Evolutionary conservation across 2,113 vertebrate species (phyloP), one percentile per base, ranked within the genome.

Genomic region (Cyphomyrus discorhynchus): DNA sequence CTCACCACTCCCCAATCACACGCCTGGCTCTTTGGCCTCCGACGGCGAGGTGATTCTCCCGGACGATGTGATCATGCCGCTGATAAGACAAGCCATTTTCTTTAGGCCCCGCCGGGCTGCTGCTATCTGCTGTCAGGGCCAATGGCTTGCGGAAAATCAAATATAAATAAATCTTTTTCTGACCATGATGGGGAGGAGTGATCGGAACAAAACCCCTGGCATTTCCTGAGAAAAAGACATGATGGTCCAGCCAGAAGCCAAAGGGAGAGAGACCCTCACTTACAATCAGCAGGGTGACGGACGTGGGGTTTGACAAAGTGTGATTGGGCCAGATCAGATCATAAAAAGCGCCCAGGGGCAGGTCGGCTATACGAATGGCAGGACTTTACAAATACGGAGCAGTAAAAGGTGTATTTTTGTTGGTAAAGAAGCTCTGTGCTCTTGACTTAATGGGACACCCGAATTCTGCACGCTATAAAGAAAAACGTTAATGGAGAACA

Each of bases 111-210:
- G 89, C 77, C 27, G 53, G 77, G 9, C 39, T 50, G 46, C 27
- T 56, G 15, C 66, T 88, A 88, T 90, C 90, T 86, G 85, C 13
- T 77, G 49, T 88, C 70, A 89, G 89, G 86, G 82, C 89, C 58
- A 87, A 80, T 66, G 77, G 91, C 45, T 90, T 89, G 86, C 62
- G 53, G 70, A 88, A 91, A 94, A 87, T 89, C 35, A 89, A 91
- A 74, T 49, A 88, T 35, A 88, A 88, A 74, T 88, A 74, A 47
- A 49, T 74, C 21, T 39, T n/a, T n/a, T 70, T 19, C 3, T 10
- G 47, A 89, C 46, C 27, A 27, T n/a, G 27, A 24, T 46, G 88
- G 42, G 66, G 88, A 52, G 88, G 15, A 35, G n/a, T 80, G 46
- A 27, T 35, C 9, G 19, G 62, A 80, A 17, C n/a, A 15, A 35